Evolutionary conservation across 1,140 invertebrate species (phyloP).

Genomic region (Laodelphax striatellus): DNA sequence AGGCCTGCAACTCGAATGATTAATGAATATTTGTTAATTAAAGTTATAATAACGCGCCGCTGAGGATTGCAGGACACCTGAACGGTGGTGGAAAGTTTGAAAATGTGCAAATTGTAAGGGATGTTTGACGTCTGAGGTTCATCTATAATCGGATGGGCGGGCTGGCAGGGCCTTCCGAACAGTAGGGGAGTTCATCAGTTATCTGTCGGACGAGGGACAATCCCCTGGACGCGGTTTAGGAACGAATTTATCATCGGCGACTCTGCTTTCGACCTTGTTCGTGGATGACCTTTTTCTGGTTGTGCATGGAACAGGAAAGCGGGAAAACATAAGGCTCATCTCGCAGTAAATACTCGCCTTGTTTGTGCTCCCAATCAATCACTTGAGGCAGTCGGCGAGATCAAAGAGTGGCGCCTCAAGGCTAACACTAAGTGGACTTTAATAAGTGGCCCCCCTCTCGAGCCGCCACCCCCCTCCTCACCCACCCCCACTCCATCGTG

Average conservation of each 20-base stretch:
- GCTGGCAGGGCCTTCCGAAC: neutral
- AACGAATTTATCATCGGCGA: neutral
- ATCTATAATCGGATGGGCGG: neutral
- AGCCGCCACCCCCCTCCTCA: neutral
- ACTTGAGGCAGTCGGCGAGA: neutral
- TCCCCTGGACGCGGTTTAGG: neutral
- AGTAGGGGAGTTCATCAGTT: neutral
- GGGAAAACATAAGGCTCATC: neutral
- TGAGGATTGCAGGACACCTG: too few species aligned
- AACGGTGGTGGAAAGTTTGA: too few species aligned
- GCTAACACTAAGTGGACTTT: neutral
- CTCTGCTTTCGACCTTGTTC: too few species aligned
- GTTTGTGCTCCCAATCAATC: constrained; percentile 2
- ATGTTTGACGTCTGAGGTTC: too few species aligned
- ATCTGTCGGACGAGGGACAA: neutral
- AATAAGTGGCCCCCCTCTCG: neutral
- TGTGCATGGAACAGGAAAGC: neutral
- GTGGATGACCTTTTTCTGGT: neutral
- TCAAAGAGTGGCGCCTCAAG: neutral
- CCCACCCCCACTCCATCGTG: neutral
- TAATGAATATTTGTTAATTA: too few species aligned
- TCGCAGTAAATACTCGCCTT: neutral
- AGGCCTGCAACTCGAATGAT: too few species aligned
- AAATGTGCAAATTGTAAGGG: too few species aligned
- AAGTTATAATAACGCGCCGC: too few species aligned